A percentile compares a stretch with the other conserved stretches of the same genome.
Conservation (phyloP, 2,113 vertebrate species). For the Phrynosoma platyrhinos region DNA sequence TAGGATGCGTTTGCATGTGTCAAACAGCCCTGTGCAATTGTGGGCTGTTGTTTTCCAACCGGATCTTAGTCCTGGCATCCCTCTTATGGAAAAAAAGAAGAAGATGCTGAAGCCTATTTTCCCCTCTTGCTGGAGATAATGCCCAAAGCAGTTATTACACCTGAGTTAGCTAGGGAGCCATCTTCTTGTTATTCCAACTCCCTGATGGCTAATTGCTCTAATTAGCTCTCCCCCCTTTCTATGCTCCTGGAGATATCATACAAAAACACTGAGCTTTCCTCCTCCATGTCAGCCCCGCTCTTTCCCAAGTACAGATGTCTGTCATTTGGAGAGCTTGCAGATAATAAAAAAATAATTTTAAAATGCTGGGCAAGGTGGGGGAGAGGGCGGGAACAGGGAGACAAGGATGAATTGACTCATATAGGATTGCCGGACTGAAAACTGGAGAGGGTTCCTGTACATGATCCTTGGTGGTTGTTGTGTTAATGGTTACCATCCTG, state of each 20-base stretch:
- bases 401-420: too few species aligned
- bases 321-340: not conserved
- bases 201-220: conserved; percentile 45
- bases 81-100: not conserved
- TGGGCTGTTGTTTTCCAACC: not conserved
- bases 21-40: not conserved
- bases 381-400: too few species aligned
- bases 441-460: too few species aligned
- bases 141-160: conserved; percentile 46
- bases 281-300: not conserved
- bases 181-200: conserved; percentile 26
- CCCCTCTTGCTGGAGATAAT: not conserved
- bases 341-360: not conserved
- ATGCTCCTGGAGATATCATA: not conserved
- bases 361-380: not conserved
- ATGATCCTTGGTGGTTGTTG: too few species aligned
- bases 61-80: not conserved
- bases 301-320: not conserved
- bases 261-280: not conserved
- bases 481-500: too few species aligned
- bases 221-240: not conserved
- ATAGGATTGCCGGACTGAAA: too few species aligned
- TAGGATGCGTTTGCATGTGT: too few species aligned
- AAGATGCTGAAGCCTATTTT: not conserved
- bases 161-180: not conserved